Evolutionary conservation across 2,113 vertebrate species (phyloP), one percentile per base, ranked within the genome.

Genomic region (human): DNA sequence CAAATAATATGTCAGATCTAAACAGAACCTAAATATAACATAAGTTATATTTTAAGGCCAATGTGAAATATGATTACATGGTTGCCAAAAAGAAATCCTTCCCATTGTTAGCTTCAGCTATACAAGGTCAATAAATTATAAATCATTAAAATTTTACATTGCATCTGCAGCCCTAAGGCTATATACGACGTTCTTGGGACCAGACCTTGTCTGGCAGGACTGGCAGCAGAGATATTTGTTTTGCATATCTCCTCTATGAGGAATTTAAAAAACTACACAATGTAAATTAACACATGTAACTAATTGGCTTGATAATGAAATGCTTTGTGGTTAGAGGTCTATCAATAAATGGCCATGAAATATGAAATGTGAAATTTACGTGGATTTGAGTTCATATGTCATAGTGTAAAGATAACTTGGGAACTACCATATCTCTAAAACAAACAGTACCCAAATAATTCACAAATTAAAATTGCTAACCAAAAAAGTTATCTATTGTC

Each of bases 251-350:
- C 32, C 22, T 92, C 57, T 82, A 50, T 48, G 32, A 91, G 61
- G 50, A 96, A 83, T 55, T 89, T 79, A 17, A 78, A 52, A 73
- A 43, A 89, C 43, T 40, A 43, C 35, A 90, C 5, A 27, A 18
- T 22, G 70, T 40, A 96, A 98, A 90, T 70, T 78, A 35, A 66
- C 12, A 93, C 12, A 68, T 7, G 12, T 79, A 94, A 89, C 59
- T 81, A 95, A 97, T 14, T 61, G 45, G 8, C 14, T 88, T 93
- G 25, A 82, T 81, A 95, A 89, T 73, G 72, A 70, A 97, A 92
- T 95, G 66, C 27, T 83, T 23, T 93, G 59, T 80, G 25, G 48
- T 90, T 93, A 78, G 40, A 92, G 48, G 40, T 91, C 90, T 96
- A 97, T 94, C 81, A 89, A 57, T 66, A 95, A 95, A 57, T 76